Evolutionary conservation across 2,797 vertebrate species (phyloP).

Genomic region (Labeo calbasu): DNA sequence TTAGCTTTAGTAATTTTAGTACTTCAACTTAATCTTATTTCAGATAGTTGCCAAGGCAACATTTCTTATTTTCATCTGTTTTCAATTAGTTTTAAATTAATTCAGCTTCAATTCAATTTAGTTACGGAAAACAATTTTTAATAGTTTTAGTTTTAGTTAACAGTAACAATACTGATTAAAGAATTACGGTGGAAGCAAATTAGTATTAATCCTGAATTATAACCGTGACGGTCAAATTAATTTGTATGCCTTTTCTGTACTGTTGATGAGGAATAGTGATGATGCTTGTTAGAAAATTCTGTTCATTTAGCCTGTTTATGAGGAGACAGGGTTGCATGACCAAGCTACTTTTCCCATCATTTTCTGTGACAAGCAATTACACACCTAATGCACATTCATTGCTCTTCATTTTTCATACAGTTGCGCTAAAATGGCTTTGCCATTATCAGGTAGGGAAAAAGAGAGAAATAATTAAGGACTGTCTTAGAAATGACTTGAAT

Average conservation of each 20-base stretch:
- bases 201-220: not conserved
- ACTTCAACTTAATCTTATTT: not conserved
- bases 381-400: conserved; percentile 27
- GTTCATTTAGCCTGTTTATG: not conserved
- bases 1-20: not conserved
- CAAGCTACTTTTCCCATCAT: not conserved
- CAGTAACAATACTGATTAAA: not conserved
- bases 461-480: not conserved
- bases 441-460: not conserved
- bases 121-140: not conserved
- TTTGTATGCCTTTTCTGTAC: not conserved
- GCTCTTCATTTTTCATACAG: not conserved
- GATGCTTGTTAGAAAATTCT: not conserved
- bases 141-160: not conserved
- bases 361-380: conserved; percentile 11
- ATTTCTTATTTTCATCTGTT: not conserved
- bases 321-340: not conserved
- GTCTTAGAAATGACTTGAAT: not conserved
- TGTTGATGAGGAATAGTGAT: not conserved
- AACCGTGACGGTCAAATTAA: not conserved
- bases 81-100: too few relatives aligned
- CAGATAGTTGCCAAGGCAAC: not conserved
- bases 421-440: conserved; percentile 9
- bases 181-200: not conserved
- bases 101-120: not conserved